These are phyloP conservation scores for Aphidius ervi DNA, from an alignment of 1,140 invertebrate species.

Conservation along the genomic window DNA sequence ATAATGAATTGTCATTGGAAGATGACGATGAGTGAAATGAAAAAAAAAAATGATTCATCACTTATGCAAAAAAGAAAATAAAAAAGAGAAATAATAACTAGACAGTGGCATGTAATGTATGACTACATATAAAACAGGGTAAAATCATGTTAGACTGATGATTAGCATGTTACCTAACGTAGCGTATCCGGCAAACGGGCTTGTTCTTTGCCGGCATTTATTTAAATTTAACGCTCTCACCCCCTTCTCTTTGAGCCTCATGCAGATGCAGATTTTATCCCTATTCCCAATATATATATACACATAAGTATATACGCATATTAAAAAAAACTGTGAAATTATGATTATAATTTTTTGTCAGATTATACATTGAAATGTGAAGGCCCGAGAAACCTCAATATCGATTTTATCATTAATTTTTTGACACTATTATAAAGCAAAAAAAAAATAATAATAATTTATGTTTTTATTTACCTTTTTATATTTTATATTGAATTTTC, in stretches of 20 bases:
- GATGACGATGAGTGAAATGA: constrained; percentile 21
- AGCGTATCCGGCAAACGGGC: constrained; percentile 36
- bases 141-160: constrained; percentile 23
- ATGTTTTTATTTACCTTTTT: background rate
- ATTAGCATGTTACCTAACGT: constrained; percentile 51
- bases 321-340: constrained; percentile 42
- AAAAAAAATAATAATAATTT: background rate
- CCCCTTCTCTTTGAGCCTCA: constrained; percentile 9
- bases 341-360: constrained; percentile 9
- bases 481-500: background rate
- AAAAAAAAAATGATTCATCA: constrained; percentile 20
- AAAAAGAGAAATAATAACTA: too few species aligned
- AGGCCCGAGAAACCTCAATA: constrained; percentile 15
- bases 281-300: background rate
- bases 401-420: background rate
- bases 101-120: too few species aligned
- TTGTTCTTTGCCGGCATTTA: constrained; percentile 37
- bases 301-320: background rate
- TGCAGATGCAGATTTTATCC: constrained; percentile 33
- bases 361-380: constrained; percentile 19
- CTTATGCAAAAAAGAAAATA: background rate
- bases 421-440: background rate
- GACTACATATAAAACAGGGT: background rate
- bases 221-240: constrained; percentile 49
- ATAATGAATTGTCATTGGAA: constrained; percentile 19